A percentile compares a stretch with the other conserved stretches of the same genome.
phyloP scores from a whole-genome alignment of 2,888 invertebrate genomes.

The Ptilodon capucinus region DNA sequence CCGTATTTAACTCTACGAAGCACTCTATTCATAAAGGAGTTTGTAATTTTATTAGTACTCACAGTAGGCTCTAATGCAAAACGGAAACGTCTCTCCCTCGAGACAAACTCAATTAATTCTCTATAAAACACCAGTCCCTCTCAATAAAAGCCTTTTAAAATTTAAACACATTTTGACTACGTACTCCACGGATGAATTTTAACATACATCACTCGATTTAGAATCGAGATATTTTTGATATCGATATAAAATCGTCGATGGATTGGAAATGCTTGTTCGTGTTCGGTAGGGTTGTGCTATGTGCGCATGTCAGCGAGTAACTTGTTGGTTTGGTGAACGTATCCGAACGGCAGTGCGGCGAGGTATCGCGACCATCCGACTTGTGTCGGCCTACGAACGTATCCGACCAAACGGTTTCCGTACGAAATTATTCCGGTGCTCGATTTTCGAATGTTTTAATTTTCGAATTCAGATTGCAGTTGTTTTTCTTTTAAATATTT shows the following conservation, averaged over 20 bases:
- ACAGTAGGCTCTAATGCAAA: constrained; percentile 70
- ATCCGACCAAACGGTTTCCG: constrained; percentile 47
- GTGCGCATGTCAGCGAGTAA: constrained; percentile 77
- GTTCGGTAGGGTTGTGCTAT: constrained; percentile 46
- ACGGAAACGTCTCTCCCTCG: constrained; percentile 72
- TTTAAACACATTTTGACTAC: constrained; percentile 68
- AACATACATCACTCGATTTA: constrained; percentile 25
- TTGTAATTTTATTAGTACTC: constrained; percentile 72
- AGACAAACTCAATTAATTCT: constrained; percentile 79
- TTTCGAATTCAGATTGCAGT: constrained; percentile 3
- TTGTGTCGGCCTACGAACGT: constrained; percentile 45
- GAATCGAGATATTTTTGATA: constrained; percentile 2
- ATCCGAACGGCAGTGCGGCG: constrained; percentile 75
- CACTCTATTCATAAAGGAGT: constrained; percentile 56
- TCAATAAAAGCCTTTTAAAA: constrained; percentile 74
- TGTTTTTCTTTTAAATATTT: background rate
- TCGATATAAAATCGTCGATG: constrained; percentile 31
- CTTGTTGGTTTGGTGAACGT: constrained; percentile 71
- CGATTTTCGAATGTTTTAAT: constrained; percentile 17
- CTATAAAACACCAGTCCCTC: constrained; percentile 66
- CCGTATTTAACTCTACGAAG: constrained; percentile 30
- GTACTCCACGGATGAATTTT: constrained; percentile 12
- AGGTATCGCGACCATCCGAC: constrained; percentile 56
- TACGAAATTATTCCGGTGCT: constrained; percentile 40
- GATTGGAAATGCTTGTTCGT: constrained; percentile 33